These are phyloP conservation scores for Hippocampus kuda DNA, from an alignment of 2,797 vertebrate genomes.

Conservation along the genomic window DNA sequence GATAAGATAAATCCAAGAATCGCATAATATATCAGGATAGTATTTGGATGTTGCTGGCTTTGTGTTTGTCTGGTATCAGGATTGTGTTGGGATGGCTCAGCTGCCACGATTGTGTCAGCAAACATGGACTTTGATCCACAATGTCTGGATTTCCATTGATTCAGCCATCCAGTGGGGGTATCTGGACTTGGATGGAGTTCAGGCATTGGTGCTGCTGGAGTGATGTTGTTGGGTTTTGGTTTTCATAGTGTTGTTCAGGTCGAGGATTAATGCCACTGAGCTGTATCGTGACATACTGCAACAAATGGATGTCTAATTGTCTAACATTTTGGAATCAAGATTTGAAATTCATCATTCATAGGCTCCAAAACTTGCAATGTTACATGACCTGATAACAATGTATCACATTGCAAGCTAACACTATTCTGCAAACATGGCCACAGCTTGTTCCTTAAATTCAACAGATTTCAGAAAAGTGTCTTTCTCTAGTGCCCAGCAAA, in stretches of 20 bases:
- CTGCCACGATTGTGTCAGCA: constrained; percentile 54
- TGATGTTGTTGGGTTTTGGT: not conserved
- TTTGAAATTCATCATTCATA: too few relatives aligned
- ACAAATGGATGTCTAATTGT: not conserved
- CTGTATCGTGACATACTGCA: not conserved
- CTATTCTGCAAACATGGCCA: not conserved
- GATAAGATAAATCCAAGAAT: not conserved
- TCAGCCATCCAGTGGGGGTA: not conserved
- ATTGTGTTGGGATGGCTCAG: not conserved
- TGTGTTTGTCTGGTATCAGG: not conserved
- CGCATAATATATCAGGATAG: not conserved
- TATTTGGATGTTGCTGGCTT: not conserved
- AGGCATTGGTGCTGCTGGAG: too few relatives aligned
- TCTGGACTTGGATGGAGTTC: not conserved
- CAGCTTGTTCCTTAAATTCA: not conserved
- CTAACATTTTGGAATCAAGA: not conserved
- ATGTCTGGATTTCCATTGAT: constrained; percentile 52
- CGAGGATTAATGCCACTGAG: not conserved
- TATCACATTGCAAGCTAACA: not conserved
- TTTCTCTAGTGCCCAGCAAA: not conserved
- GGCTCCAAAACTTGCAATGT: not conserved
- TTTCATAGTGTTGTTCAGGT: not conserved
- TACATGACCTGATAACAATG: not conserved
- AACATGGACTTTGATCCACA: constrained; percentile 55
- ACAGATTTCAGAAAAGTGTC: not conserved